Conservation (phyloP, 1,140 invertebrate species). For the Camponotus pennsylvanicus region DNA sequence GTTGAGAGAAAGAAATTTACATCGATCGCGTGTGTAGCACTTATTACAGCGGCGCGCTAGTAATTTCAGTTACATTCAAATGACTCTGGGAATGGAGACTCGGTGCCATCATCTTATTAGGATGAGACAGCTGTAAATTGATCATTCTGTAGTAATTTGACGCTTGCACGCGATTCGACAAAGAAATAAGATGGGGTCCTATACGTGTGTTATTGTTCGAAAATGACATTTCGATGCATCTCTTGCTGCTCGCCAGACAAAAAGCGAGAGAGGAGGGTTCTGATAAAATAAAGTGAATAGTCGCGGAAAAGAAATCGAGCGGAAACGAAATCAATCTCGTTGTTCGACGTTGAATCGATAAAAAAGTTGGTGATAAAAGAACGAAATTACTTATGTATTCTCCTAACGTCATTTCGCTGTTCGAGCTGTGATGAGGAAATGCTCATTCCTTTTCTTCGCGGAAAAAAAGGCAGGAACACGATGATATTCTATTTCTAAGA, state of each 20-base stretch:
- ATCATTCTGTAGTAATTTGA: no score
- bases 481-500: slow-evolving; percentile 54
- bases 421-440: background rate
- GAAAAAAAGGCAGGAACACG: slow-evolving; percentile 23
- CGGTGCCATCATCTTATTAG: no score
- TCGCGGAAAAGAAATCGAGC: background rate
- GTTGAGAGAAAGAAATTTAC: background rate
- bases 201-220: no score
- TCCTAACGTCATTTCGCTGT: background rate
- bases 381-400: background rate
- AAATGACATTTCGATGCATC: no score
- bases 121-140: no score
- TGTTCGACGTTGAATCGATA: background rate
- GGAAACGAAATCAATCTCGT: background rate
- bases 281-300: no score
- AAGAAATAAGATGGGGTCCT: no score
- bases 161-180: no score
- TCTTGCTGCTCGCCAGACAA: no score
- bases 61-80: background rate
- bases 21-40: background rate
- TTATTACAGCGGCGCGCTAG: background rate
- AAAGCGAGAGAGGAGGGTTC: no score
- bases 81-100: no score
- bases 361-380: background rate
- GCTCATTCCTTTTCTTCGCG: background rate